phyloP scores from a whole-genome alignment of 2,113 vertebrate genomes.

The Barnardius zonarius region DNA sequence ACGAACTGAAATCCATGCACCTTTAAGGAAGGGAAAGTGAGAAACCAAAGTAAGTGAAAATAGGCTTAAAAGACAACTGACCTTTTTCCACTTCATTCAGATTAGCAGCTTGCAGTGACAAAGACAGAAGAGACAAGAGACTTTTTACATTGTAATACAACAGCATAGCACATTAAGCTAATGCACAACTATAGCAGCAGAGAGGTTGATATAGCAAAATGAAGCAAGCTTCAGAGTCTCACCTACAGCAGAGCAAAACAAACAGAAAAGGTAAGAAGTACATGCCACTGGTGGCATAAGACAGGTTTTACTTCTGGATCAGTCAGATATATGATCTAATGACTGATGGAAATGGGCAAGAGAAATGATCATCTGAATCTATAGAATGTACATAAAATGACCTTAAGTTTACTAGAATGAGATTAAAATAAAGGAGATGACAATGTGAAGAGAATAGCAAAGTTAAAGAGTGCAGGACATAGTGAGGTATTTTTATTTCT shows the following conservation, averaged over 20 bases:
- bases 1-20: constrained; percentile 53
- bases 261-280: constrained; percentile 45
- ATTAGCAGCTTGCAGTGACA: constrained; percentile 94
- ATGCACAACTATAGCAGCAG: constrained; percentile 71
- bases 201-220: constrained; percentile 61
- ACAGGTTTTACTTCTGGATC: neutral
- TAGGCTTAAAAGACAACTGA: constrained; percentile 88
- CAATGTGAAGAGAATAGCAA: constrained; percentile 14
- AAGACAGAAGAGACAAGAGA: constrained; percentile 89
- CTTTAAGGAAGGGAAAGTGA: constrained; percentile 64
- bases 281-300: neutral
- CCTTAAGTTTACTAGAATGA: neutral
- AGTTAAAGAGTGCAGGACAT: constrained; percentile 40
- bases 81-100: constrained; percentile 99
- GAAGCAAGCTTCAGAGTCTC: constrained; percentile 55
- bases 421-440: constrained; percentile 29
- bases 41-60: constrained; percentile 68
- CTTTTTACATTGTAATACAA: constrained; percentile 80
- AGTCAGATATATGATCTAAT: neutral
- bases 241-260: constrained; percentile 67
- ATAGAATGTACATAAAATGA: constrained; percentile 7
- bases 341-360: constrained; percentile 23
- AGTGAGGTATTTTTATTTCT: neutral
- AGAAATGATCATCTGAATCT: constrained; percentile 37
- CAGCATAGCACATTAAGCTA: constrained; percentile 78